phyloP scores from a whole-genome alignment of 2,113 vertebrate species.

The Narcine bancroftii region DNA sequence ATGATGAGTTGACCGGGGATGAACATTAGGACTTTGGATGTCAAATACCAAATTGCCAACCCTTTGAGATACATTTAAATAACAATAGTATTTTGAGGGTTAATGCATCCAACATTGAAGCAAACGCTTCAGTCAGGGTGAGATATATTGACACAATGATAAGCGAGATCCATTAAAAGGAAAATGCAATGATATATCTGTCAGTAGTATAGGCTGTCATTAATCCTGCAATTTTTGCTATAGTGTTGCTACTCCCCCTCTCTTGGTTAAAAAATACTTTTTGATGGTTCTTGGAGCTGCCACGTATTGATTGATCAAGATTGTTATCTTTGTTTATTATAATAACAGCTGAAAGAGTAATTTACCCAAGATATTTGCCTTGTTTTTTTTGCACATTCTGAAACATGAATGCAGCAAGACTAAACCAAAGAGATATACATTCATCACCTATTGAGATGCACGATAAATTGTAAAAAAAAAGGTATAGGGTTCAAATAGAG shows the following conservation, averaged over 20 bases:
- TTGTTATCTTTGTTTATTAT: not conserved
- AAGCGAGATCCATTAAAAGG: slow-evolving; percentile 16
- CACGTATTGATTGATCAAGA: slow-evolving; percentile 1
- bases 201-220: not conserved
- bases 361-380: not conserved
- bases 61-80: not conserved
- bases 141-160: not conserved
- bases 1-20: not conserved
- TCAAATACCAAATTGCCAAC: not conserved
- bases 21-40: not conserved
- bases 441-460: not conserved
- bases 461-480: slow-evolving; percentile 3
- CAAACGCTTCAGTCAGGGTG: not conserved
- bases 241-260: slow-evolving; percentile 10
- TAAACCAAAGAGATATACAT: not conserved
- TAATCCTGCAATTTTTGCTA: slow-evolving; percentile 24
- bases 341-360: slow-evolving; percentile 2
- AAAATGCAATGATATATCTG: slow-evolving; percentile 32
- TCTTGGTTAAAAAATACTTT: not conserved
- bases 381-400: not conserved
- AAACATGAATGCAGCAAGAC: not conserved
- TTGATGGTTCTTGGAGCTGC: not conserved
- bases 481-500: not conserved
- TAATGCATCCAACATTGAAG: not conserved
- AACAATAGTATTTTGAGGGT: not conserved